Base-by-base conservation (phyloP, 2,888 invertebrate species). In the Dynastes grantii region DNA sequence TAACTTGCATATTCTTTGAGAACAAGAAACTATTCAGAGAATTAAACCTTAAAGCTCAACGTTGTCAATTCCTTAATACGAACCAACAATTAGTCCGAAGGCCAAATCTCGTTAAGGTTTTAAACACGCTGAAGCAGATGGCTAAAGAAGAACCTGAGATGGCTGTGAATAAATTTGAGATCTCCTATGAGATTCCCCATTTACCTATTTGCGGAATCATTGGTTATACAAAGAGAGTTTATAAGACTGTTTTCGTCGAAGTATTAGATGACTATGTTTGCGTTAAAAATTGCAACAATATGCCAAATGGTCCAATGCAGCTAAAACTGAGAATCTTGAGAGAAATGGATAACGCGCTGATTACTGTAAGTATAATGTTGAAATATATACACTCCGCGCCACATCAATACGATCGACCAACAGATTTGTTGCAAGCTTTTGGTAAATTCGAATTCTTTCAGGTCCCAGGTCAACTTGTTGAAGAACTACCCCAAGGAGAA, bases 301-400 rank as follows among this genome's bases (percentile, higher is more conserved):
- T 80, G 77, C 88, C 88, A 13, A 85, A 85, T 77, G 90, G 90
- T 2, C 80, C 88, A 1, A 89, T 90, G 89, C 85, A 87, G 13
- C 83, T 90, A 53, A 90, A 90, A 83, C 81, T 90, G 58, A 85
- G 90, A 64, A 84, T 90, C 58, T 83, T 90, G 71, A 84, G 88
- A 68, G 82, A 84, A 68, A 82, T 85, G 53, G 86, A 88, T 76
- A 87, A 89, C 81, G 85, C 84, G 40, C 81, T 89, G 16, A 83
- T 90, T 76, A 81, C 86, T 81, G 90, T 90, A 86, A 86, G 87
- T 83, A 77, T 67, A 27, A 78, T 49, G 13, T 76, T 63, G 29
- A 77, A 65, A 70, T 65, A 80, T 55, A 71, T 49, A 22, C 22
- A 22, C 22, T 22, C 22, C 22, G 22, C 22, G 22, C 22, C 22